Evolutionary conservation across 2,113 vertebrate species (phyloP), one percentile per base, ranked within the genome.

Genomic region (Cottus gobio): DNA sequence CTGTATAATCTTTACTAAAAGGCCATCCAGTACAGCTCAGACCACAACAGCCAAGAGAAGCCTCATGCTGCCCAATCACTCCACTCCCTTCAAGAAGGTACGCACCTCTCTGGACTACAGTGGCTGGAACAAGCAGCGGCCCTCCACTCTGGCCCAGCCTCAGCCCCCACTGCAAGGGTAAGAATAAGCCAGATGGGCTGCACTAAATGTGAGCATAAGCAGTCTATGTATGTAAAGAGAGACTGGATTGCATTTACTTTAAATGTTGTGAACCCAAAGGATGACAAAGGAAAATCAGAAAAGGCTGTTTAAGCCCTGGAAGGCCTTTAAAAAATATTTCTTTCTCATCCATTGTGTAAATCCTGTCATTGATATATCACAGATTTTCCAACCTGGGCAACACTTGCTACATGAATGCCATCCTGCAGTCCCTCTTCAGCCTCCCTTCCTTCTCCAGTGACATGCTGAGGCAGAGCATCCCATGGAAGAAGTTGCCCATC

Each of bases 371-470:
- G 8, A 18, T 52, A 20, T 71, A 1, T 80, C 20, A 0, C 90
- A 99, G 98, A 11, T 99, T 99, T 93, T 99, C 98, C 72, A 99
- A 99, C 85, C 87, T 99, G 89, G 98, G 98, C 70, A 99, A 99
- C 93, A 99, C 98, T 7, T 99, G 98, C 85, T 99, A 99, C 87
- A 99, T 99, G 98, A 99, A 99, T 36, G 97, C 98, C 69, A 99
- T 99, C 85, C 95, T 99, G 68, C 98, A 99, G 82, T 99, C 98
- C 28, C 93, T 99, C 26, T 99, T 99, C 94, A 99, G 98, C 86
- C 96, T 99, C 67, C 98, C 98, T 0, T 98, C 97, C 37, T 98
- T 99, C 93, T 97, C 97, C 76, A 97, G 95, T 79, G 98, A 99
- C 91, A 95, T 99, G 89, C 94, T 99, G 70, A 99, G 95, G 84